Percentiles rank a stretch among this genome's conserved stretches.
Conservation (phyloP, 2,888 invertebrate species). For the Apomyelois bistriatella region DNA sequence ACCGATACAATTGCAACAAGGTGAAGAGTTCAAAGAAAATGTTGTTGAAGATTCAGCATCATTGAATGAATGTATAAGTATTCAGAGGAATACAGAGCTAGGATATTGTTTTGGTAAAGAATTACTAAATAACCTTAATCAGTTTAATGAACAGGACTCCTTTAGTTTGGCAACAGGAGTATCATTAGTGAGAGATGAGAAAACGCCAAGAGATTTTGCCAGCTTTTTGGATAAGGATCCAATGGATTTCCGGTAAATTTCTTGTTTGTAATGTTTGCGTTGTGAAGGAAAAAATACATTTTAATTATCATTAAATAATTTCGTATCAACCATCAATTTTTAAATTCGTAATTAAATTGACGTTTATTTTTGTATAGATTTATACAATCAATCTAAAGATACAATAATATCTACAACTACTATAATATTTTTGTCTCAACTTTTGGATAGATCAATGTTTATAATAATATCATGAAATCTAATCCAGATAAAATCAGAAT, state of each 20-base stretch:
- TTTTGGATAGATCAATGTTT: too few relatives aligned
- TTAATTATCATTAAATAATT: too few relatives aligned
- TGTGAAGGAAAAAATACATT: too few relatives aligned
- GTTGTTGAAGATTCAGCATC: constrained; percentile 44
- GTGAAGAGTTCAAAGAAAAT: constrained; percentile 59
- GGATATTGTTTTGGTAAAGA: constrained; percentile 86
- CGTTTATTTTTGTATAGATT: too few relatives aligned
- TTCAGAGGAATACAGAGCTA: constrained; percentile 61
- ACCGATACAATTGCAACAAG: constrained; percentile 59
- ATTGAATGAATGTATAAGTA: constrained; percentile 64
- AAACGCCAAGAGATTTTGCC: constrained; percentile 82
- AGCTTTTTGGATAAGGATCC: constrained; percentile 87
- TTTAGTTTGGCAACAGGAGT: constrained; percentile 84
- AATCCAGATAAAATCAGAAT: too few relatives aligned
- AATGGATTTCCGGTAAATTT: constrained; percentile 83
- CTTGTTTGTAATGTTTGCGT: neutral
- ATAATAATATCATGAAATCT: too few relatives aligned
- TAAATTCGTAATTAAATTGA: too few relatives aligned
- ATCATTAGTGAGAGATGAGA: constrained; percentile 82
- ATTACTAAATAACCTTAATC: constrained; percentile 82
- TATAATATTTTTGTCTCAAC: too few relatives aligned
- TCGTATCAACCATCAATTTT: too few relatives aligned
- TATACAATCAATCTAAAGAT: too few relatives aligned
- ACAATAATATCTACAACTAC: too few relatives aligned
- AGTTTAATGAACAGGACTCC: constrained; percentile 83